Evolutionary conservation across 2,797 vertebrate species (phyloP), one percentile per base, ranked within the genome.

Genomic region (Aplochiton taeniatus): DNA sequence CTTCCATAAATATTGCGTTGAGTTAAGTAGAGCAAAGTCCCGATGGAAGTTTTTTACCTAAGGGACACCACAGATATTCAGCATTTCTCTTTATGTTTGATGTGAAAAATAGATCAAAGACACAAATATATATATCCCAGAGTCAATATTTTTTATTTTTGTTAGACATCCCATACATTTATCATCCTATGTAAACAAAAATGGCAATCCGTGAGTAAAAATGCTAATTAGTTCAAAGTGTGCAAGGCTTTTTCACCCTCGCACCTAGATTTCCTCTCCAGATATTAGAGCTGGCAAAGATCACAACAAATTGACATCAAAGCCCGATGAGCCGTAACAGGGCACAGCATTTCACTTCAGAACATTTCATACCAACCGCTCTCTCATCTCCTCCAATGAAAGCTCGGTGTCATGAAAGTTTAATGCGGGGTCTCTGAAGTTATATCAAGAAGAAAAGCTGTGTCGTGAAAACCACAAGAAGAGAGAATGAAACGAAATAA

Each of bases 231-330:
- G 80, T 78, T 73, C 44, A 63, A 51, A 41, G 57, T 61, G 70
- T 49, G 70, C 76, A 79, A 51, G 51, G 17, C 46, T 84, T 77
- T 73, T 73, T 11, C 43, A 41, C 12, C 65, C 13, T 63, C 46
- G 17, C n/a, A 55, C 49, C 47, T 59, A 63, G 56, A 64, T 65
- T 54, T 73, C 17, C 66, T 53, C 53, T 52, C 65, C 63, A 55
- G n/a, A 62, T 69, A 31, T 86, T 79, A 55, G 69, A 82, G 72
- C 80, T 77, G 75, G 77, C 76, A 80, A 73, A 86, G 75, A 86
- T 85, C 75, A 81, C 77, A 88, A 72, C 74, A 82, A 87, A 85
- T 80, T 85, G 81, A 70, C 76, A 75, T 83, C 74, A 87, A 86
- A 85, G 76, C 77, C 73, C 77, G 69, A 75, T 67, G 68, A 88